Evolutionary conservation across 1,140 invertebrate genomes (phyloP).

Genomic region (Laodelphax striatellus): DNA sequence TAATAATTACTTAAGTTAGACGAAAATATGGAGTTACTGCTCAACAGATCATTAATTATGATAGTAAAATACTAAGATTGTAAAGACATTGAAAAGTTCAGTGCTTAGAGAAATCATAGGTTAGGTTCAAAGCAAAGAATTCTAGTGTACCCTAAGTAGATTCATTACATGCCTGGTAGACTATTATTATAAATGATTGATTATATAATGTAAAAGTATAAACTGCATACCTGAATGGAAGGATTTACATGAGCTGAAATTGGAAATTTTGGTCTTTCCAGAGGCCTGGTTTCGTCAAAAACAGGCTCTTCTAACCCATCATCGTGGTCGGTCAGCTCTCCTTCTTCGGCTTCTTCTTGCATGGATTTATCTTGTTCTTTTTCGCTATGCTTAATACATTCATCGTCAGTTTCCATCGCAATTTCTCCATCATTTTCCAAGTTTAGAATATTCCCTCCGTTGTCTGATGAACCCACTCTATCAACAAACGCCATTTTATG

Average conservation of each 20-base stretch:
- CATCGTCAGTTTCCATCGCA: neutral
- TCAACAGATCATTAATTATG: too few species aligned
- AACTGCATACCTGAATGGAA: neutral
- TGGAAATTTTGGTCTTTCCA: neutral
- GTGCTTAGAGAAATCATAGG: too few species aligned
- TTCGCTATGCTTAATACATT: neutral
- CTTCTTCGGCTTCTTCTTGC: neutral
- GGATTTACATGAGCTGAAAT: neutral
- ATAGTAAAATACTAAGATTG: too few species aligned
- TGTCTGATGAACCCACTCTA: neutral
- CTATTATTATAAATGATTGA: too few species aligned
- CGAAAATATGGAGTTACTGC: too few species aligned
- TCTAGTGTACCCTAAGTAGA: too few species aligned
- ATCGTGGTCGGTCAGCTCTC: neutral
- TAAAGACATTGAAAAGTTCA: too few species aligned
- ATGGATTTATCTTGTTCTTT: neutral
- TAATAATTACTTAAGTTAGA: too few species aligned
- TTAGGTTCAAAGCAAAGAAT: too few species aligned
- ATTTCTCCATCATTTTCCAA: neutral
- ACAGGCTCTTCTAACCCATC: slow-evolving; percentile 1
- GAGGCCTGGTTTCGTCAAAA: neutral
- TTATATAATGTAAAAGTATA: too few species aligned
- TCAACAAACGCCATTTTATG: neutral
- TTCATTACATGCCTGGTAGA: too few species aligned
- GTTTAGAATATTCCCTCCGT: neutral